Evolutionary conservation across 2,113 vertebrate genomes (phyloP), one percentile per base, ranked within the genome.

Genomic region (Progne subis): DNA sequence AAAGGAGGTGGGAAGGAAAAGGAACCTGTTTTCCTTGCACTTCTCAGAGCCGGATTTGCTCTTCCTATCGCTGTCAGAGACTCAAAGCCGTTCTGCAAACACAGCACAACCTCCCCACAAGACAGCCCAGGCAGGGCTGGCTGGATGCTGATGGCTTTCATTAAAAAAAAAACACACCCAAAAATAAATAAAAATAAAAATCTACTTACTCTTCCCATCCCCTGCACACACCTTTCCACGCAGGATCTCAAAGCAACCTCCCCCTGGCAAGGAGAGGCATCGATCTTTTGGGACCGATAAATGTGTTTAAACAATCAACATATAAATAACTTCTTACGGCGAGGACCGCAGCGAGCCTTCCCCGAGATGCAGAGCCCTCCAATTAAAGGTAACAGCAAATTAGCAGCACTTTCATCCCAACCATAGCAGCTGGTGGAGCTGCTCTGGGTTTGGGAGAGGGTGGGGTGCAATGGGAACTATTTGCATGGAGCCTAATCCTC

Each of bases 61-160:
- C 91, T 94, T 52, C 64, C 47, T 60, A 14, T 56, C 2, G 0
- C 82, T 83, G 76, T 59, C 82, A 80, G 39, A 85, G 89, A 56
- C 11, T 55, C 83, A 56, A 74, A 89, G 79, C 5, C 84, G 69
- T 68, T 88, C 91, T 94, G 76, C 61, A 96, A 96, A 82, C 94
- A 71, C 82, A 94, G 95, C 53, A 50, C 80, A 93, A 93, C 82
- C 95, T 92, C 86, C 86, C 95, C 86, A 87, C 70, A 78, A 75
- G 80, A 96, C 94, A 95, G 90, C 95, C 88, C 55, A 53, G 64
- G 92, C 86, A 82, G 79, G 82, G 94, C 89, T 85, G 88, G 44
- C 86, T 92, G 94, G 28, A 83, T 85, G 82, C 82, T 47, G 61
- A 67, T 34, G 2, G 8, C 46, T 85, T 76, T 53, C 34, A 13